These are phyloP conservation scores for Atlantisia rogersi DNA, from an alignment of 2,113 vertebrate species.

Conservation along the genomic window DNA sequence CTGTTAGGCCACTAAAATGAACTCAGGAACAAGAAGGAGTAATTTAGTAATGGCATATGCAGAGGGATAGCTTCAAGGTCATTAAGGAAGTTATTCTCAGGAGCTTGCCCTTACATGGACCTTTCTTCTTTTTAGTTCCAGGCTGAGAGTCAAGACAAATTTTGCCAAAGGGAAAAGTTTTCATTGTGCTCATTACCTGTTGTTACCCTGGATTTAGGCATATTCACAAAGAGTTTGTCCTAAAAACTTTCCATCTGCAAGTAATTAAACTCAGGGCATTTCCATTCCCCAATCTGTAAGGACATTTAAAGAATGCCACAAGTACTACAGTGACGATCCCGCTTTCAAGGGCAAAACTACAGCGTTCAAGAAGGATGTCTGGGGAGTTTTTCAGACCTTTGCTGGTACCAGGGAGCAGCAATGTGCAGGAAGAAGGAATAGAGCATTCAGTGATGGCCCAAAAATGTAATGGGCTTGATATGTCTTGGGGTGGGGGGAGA, in stretches of 20 bases:
- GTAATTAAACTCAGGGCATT: background rate
- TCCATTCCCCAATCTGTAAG: background rate
- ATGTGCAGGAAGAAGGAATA: background rate
- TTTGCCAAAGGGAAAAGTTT: background rate
- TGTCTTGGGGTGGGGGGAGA: fast-evolving
- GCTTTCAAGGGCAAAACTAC: background rate
- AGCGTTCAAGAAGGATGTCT: background rate
- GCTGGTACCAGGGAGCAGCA: background rate
- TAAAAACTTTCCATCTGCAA: background rate
- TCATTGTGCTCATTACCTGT: conserved; percentile 24
- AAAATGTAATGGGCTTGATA: background rate
- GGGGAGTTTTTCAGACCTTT: background rate
- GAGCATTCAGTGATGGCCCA: background rate
- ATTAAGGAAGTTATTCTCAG: conserved; percentile 37
- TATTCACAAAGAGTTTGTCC: background rate
- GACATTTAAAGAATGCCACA: background rate
- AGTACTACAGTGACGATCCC: background rate
- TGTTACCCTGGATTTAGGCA: background rate
- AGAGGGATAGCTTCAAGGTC: conserved; percentile 25
- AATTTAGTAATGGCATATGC: background rate
- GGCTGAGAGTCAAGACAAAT: background rate
- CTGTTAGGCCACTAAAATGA: background rate
- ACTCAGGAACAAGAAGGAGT: background rate
- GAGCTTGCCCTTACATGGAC: background rate
- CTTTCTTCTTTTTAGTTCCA: background rate